Base-by-base conservation (phyloP, 2,797 vertebrate species). In the Varecia variegata region DNA sequence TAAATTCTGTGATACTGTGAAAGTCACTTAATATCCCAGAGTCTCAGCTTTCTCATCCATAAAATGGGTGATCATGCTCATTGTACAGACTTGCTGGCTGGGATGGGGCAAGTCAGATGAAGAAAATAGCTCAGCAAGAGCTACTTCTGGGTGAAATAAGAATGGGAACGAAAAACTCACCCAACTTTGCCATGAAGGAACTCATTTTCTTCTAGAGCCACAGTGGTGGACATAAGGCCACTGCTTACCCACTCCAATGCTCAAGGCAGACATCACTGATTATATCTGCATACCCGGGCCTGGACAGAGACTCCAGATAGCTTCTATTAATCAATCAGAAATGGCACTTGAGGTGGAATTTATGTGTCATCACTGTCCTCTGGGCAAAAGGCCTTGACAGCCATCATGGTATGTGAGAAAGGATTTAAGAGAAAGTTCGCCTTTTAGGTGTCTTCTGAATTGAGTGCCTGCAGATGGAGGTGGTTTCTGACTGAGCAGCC, bases 61-160 rank as follows among this genome's bases (percentile, higher is more conserved):
- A 79, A 90, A 83, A 77, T 65, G 30, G 76, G 54, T 38, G 21
- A 52, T 35, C 50, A 77, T 35, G 50, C 14, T 70, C 50, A 40
- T 13, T 7, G 17, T 38, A 47, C 15, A 80, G 17, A 18, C 10
- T 92, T 70, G 27, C 25, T 93, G 15, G 73, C 60, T 94, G 73
- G 35, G 15, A 47, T 58, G 40, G 45, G 6, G 3, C 67, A 90
- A 70, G 18, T 68, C 52, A 80, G 18, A 56, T 27, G 38, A 90
- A 81, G 56, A 20, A 60, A 93, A 45, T n/a, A 86, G 68, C 47
- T 94, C 32, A 89, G 45, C 43, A 50, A 95, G 90, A 84, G 52
- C 45, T 40, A 90, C 43, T 40, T 71, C 68, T 38, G 18, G 65
- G 52, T 52, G 18, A 52, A 52, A 8, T 54, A 54, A 54, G 52